A percentile compares a stretch with the other conserved stretches of the same genome.
Conservation (phyloP, 2,888 invertebrate genomes). For the Halictus quadricinctus region DNA sequence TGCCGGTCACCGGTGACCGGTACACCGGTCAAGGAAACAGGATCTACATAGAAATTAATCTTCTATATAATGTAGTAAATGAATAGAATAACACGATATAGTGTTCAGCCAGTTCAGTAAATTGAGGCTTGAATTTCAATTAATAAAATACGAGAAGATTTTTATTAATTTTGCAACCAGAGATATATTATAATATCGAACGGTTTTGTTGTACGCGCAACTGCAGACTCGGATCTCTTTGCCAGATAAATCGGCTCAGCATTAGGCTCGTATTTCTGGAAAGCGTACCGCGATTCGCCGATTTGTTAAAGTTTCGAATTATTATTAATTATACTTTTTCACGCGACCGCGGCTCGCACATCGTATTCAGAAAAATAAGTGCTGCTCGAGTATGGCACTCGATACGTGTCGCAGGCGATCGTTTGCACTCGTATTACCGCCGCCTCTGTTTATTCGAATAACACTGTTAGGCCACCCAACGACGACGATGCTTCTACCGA, state of each 20-base stretch:
- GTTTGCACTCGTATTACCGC: conserved; percentile 17
- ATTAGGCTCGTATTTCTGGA: background rate
- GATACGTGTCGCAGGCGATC: background rate
- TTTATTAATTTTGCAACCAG: background rate
- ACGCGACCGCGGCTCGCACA: background rate
- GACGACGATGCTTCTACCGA: background rate
- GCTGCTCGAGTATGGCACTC: background rate
- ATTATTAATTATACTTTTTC: conserved; percentile 13
- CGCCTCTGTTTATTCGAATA: conserved; percentile 37
- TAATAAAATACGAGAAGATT: background rate
- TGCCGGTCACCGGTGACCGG: background rate
- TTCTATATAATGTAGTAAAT: background rate
- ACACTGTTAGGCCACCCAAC: conserved; percentile 11
- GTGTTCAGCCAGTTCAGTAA: background rate
- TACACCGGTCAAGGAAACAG: background rate
- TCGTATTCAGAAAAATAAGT: conserved; percentile 19
- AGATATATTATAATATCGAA: conserved; percentile 12
- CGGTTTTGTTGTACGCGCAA: background rate
- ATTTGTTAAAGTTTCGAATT: conserved; percentile 9
- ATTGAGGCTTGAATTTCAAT: background rate
- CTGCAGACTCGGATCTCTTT: background rate
- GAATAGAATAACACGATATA: background rate
- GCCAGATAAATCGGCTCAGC: conserved; percentile 14
- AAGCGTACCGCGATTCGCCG: background rate
- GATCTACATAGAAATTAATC: background rate